Base-by-base conservation (phyloP, 2,888 invertebrate genomes). In the Metallyticus violacea region DNA sequence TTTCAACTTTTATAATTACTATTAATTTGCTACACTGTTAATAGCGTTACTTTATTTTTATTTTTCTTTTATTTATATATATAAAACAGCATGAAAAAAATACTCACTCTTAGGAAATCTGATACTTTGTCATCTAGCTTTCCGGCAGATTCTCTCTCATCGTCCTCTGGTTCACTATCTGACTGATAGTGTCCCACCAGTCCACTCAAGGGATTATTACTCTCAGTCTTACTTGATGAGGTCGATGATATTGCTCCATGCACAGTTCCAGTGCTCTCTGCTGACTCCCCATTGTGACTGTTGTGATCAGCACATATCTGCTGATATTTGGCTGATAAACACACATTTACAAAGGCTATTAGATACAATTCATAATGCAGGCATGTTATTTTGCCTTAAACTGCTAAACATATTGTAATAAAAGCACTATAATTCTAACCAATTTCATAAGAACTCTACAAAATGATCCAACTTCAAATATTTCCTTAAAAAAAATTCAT, bases 321-420 rank as follows among this genome's bases (percentile, higher is more conserved):
- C 87, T 90, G 90, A 87, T 90, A 90, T 87, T 90, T 90, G 26
- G 89, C 90, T 90, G 81, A 25, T 89, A 89, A 85, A 40, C 15
- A 62, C 15, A 62, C 0, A 4, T 62, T 15, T 62, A 62, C 22
- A 1, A 29, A 62, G 22, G 15, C 22, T 15, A 62, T 15, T 62
- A 62, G 15, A 9, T 15, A 62, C 2, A 1, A 62, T 62, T 62
- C 40, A n/a, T n/a, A n/a, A n/a, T n/a, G n/a, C n/a, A n/a, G n/a
- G n/a, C n/a, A n/a, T n/a, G n/a, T n/a, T n/a, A n/a, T n/a, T n/a
- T n/a, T n/a, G n/a, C n/a, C n/a, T n/a, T n/a, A n/a, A n/a, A n/a
- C n/a, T n/a, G n/a, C n/a, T n/a, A n/a, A n/a, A n/a, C n/a, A n/a
- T n/a, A n/a, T n/a, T n/a, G n/a, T n/a, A n/a, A n/a, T n/a, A n/a